Evolutionary conservation across 35 echinoderm and acorn worm genomes (phyloP).

Genomic region (Strongylocentrotus purpuratus): DNA sequence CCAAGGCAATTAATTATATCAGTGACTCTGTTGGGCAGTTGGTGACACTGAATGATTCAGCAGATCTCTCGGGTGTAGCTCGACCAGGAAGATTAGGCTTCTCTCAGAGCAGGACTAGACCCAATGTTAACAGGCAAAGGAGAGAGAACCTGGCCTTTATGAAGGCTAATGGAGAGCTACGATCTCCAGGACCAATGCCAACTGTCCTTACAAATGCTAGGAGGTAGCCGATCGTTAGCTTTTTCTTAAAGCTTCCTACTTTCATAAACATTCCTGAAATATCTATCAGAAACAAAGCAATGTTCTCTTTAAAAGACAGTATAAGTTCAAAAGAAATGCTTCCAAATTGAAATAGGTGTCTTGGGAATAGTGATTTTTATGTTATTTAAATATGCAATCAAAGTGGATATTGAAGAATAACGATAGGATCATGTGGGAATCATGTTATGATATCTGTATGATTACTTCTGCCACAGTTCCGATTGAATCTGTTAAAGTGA

Average conservation of each 20-base stretch:
- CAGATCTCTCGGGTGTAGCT: conserved; percentile 36
- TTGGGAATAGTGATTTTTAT: not conserved
- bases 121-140: conserved; percentile 71
- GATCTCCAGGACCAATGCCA: conserved; percentile 20
- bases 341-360: not conserved
- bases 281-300: not conserved
- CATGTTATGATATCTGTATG: too few species aligned
- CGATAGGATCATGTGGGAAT: too few species aligned
- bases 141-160: conserved; percentile 56
- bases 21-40: conserved; percentile 75
- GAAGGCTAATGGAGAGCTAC: not conserved
- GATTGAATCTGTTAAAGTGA: too few species aligned
- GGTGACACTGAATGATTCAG: conserved; percentile 67
- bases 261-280: not conserved
- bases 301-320: not conserved
- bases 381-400: not conserved
- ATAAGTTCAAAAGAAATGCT: not conserved
- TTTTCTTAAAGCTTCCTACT: not conserved
- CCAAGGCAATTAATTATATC: conserved; percentile 73
- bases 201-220: conserved; percentile 25
- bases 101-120: conserved; percentile 61
- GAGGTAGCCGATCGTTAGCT: not conserved
- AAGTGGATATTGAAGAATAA: too few species aligned
- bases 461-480: too few species aligned
- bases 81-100: conserved; percentile 75